Base-by-base conservation (phyloP, 37 sponge, comb jelly and placozoan genomes). In the Beroe ovata region DNA sequence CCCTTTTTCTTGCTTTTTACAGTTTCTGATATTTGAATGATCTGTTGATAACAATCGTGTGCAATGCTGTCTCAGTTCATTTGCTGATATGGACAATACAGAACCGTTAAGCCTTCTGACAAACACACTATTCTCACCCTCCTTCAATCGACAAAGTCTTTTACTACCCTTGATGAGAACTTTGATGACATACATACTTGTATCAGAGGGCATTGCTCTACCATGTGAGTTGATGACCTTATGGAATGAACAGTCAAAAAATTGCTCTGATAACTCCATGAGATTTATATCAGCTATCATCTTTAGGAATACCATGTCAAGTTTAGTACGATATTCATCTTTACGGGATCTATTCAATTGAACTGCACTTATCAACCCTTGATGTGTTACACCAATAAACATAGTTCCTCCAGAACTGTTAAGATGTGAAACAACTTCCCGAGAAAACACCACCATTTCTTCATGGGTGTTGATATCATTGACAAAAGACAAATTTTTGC, bases 341-440 rank as follows among this genome's bases (percentile, higher is more conserved):
- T 66, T 66, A 2, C 69, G 32, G 1, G 69, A 25, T 66, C 69
- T 26, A 32, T 66, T 66, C 69, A 66, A 34, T 8, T 29, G 36
- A 1, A 66, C 1, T 19, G 32, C 69, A 1, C 30, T 66, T 1
- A 66, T 30, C 11, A 66, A 37, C 18, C 69, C 69, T 30, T 66
- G 69, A 66, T 30, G 34, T 66, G 69, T 66, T 26, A 66, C 69
- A 29, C 69, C 69, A 66, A 66, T 26, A 32, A 29, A 66, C 4
- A 66, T 30, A 34, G 69, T 66, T 4, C 69, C 69, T 26, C 69
- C 69, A 29, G 25, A 25, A 30, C 35, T 66, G 35, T 66, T 66
- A 11, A 66, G 36, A 66, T 34, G 30, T 32, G 69, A 66, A 66
- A 66, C 69, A 33, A 66, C 35, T 66, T 66, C 69, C 34, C 69